Evolutionary conservation across 2,888 invertebrate species (phyloP), one percentile per base, ranked within the genome.

Genomic region (Camptogramma bilineatum): DNA sequence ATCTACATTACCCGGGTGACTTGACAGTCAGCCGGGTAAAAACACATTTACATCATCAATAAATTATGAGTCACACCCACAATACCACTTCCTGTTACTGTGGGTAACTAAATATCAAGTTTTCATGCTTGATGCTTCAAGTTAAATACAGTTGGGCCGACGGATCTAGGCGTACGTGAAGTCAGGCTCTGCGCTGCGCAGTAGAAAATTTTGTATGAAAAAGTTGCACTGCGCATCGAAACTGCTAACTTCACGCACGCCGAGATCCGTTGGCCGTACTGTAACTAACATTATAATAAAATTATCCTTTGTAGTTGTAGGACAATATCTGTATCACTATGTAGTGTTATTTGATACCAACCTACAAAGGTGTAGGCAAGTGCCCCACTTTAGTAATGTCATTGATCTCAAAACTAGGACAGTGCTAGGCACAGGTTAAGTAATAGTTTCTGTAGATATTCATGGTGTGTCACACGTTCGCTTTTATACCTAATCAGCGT

Each of bases 371-470:
- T 50, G n/a, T 17, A 50, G 19, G 52, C 24, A 31, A 17, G 44
- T 61, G 56, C 13, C 55, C 67, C 31, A 62, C 51, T 60, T 65
- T 16, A 51, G 48, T 31, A 9, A 58, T 52, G 62, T 66, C 64
- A 63, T 67, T 67, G 65, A 47, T 53, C 67, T 59, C 50, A 28
- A 42, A 62, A 63, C 44, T 63, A 55, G 62, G 52, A 8, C 62
- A 58, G 18, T 2, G 46, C 44, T 1, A 10, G n/a, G 3, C n/a
- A 54, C 44, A 44, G 44, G 44, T 21, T 1, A 16, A 8, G 7
- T 4, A 39, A 39, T 39, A 39, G 34, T 13, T 39, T 1, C 13
- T 13, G 10, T 39, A 13, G 10, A 0, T 13, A 39, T 3, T 13
- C 16, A 44, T 44, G 7, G 16, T 16, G n/a, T 8, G 13, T 19